phyloP scores from a whole-genome alignment of 2,113 vertebrate species.

The Etheostoma spectabile region DNA sequence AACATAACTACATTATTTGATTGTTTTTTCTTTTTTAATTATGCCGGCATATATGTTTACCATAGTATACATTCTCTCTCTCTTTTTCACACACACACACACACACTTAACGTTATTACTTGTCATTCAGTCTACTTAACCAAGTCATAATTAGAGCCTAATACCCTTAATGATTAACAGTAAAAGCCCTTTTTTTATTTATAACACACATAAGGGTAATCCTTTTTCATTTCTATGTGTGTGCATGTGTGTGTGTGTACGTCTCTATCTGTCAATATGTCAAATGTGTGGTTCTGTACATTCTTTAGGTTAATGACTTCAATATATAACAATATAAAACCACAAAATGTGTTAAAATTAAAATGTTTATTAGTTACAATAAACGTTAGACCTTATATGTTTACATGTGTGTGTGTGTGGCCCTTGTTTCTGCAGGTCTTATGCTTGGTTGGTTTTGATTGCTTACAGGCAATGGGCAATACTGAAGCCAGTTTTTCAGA shows the following conservation, averaged over 20 bases:
- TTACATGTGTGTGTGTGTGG: too few species aligned
- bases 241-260: background rate
- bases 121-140: slow-evolving; percentile 41
- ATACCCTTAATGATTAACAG: slow-evolving; percentile 43
- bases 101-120: slow-evolving; percentile 51
- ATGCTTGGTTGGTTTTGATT: too few species aligned
- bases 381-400: background rate
- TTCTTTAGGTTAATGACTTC: background rate
- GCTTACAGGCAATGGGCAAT: too few species aligned
- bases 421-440: too few species aligned
- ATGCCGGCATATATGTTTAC: background rate
- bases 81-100: background rate
- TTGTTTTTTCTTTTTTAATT: background rate
- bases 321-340: background rate
- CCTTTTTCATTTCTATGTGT: background rate
- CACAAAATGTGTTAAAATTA: background rate
- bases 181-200: slow-evolving; percentile 21
- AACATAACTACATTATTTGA: background rate
- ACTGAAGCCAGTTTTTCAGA: too few species aligned
- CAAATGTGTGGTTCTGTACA: background rate
- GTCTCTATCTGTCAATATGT: background rate
- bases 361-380: background rate
- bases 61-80: background rate
- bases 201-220: slow-evolving; percentile 18
- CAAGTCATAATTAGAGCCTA: slow-evolving; percentile 38